Percentiles rank a stretch among this genome's conserved stretches.
Evolutionary conservation across 2,113 vertebrate species (phyloP).

Genomic region (Cranoglanis bouderius): DNA sequence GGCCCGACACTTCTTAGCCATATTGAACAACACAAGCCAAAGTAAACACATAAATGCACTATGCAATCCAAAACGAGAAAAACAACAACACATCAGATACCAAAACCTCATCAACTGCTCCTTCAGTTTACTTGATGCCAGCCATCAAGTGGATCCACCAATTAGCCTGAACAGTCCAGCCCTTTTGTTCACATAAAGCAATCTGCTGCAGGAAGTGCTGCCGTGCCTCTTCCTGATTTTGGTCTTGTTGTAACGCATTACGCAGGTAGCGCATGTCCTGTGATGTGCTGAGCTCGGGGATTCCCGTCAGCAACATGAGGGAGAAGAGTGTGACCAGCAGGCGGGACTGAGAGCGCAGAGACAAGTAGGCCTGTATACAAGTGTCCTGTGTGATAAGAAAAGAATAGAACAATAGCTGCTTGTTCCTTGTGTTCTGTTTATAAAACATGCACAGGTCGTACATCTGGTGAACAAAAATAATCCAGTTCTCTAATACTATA

Average conservation of each 20-base stretch:
- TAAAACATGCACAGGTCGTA: background rate
- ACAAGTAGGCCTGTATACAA: slow-evolving; percentile 74
- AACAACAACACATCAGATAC: background rate
- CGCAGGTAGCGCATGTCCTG: slow-evolving; percentile 76
- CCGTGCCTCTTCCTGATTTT: slow-evolving; percentile 62
- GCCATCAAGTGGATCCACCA: slow-evolving; percentile 79
- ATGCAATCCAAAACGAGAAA: background rate
- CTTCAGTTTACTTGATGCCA: slow-evolving; percentile 67
- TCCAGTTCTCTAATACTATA: background rate
- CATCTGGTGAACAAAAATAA: background rate
- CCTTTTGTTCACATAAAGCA: slow-evolving; percentile 64
- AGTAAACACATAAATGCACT: background rate
- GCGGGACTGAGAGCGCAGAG: slow-evolving; percentile 71
- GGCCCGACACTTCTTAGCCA: background rate
- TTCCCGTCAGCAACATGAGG: slow-evolving; percentile 79
- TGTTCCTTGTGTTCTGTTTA: background rate
- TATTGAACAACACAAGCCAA: background rate
- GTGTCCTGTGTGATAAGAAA: slow-evolving; percentile 64
- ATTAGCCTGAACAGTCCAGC: slow-evolving; percentile 78
- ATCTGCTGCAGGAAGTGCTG: slow-evolving; percentile 75
- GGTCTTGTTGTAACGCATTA: slow-evolving; percentile 71
- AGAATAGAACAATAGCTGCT: background rate
- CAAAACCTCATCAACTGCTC: background rate
- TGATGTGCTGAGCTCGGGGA: slow-evolving; percentile 73
- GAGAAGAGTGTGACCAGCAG: slow-evolving; percentile 78